Evolutionary conservation across 1,140 invertebrate genomes (phyloP), one percentile per base, ranked within the genome.

Genomic region (Mercenaria mercenaria): DNA sequence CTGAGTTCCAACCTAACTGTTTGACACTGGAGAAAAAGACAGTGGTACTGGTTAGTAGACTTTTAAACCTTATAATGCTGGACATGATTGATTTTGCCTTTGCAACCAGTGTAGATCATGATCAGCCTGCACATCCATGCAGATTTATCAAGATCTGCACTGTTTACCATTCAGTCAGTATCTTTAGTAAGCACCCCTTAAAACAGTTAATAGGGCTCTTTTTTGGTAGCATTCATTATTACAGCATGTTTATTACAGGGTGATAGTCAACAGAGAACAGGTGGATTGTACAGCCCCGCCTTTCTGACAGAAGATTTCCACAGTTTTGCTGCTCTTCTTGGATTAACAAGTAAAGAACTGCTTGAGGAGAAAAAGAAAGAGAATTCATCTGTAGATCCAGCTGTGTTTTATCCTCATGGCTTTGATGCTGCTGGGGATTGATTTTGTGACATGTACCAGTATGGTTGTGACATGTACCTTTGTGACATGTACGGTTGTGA

Each of bases 1-100:
- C 85, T 43, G 91, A 84, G 43, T 94, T 94, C 67, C 88, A 91
- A 52, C 94, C 94, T 43, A 77, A 93, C 64, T 86, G 89, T 41
- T 79, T 94, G 15, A 94, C 93, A 10, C 50, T 94, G 15, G 47
- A 92, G 59, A 93, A 80, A 81, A 79, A 90, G 32, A 41, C 76
- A 20, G 52, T 93, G 10, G 91, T 88, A 34, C 50, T 93, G 84
- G 94, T 94, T 34, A 61, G 43, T 56, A 64, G 6, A 11, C 52
- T 56, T 56, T 23, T n/a, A n/a, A n/a, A n/a, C 52, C 52, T 56
- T 56, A 20, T 47, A 47, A 47, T 18, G 8, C 43, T 10, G 8
- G 18, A 10, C 43, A 10, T 47, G n/a, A n/a, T n/a, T n/a, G n/a
- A n/a, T n/a, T n/a, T n/a, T n/a, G n/a, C n/a, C n/a, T n/a, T n/a